Evolutionary conservation across 2,797 vertebrate species (phyloP).

Genomic region (Pseudotriccus pelzelni): DNA sequence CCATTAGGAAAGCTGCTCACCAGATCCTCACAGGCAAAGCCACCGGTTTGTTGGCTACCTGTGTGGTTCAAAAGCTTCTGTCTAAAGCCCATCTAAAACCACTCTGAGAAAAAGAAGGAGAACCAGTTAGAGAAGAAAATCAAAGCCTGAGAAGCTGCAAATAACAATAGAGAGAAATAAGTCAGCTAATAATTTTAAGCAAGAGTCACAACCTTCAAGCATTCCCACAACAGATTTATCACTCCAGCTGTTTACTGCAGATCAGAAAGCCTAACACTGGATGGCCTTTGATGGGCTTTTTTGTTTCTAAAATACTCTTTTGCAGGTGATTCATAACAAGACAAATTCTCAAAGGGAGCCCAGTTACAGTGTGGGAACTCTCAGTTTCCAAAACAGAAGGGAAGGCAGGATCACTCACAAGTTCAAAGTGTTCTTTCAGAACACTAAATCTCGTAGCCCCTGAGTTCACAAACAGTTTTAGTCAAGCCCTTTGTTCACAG

Average conservation of each 20-base stretch:
- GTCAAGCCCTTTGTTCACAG: constrained; percentile 3
- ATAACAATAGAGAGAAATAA: constrained; percentile 52
- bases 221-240: constrained; percentile 66
- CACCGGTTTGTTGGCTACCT: not conserved
- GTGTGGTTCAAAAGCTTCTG: constrained; percentile 45
- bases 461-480: constrained; percentile 32
- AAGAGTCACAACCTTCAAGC: constrained; percentile 51
- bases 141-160: constrained; percentile 62
- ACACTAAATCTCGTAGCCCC: not conserved
- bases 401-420: constrained; percentile 15
- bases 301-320: constrained; percentile 50
- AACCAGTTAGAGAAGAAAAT: constrained; percentile 62
- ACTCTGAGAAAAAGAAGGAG: constrained; percentile 23
- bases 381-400: constrained; percentile 27
- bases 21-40: constrained; percentile 15
- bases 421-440: constrained; percentile 49
- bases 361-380: constrained; percentile 48
- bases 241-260: constrained; percentile 46
- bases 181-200: constrained; percentile 51
- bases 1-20: constrained; percentile 2
- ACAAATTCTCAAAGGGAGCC: constrained; percentile 32
- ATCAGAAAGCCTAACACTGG: constrained; percentile 18
- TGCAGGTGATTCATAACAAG: constrained; percentile 54
- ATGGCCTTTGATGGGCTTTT: constrained; percentile 37
- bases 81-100: constrained; percentile 29